These are phyloP conservation scores for Allolobophora icterica DNA, from an alignment of 2,888 invertebrate genomes.

Conservation along the genomic window DNA sequence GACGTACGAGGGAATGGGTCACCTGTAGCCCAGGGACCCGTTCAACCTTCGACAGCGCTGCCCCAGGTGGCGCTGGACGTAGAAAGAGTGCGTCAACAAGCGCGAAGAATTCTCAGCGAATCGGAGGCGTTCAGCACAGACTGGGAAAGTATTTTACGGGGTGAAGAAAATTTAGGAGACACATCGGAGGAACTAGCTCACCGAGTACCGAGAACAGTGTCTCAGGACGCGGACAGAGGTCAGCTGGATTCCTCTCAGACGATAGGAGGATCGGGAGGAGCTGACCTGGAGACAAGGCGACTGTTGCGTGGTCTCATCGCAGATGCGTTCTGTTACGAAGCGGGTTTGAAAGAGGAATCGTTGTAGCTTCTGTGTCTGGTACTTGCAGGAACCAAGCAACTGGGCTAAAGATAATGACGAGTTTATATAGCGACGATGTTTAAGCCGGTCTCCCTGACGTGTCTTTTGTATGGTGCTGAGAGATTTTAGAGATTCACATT, in stretches of 20 bases:
- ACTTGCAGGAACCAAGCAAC: no score
- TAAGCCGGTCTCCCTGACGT: no score
- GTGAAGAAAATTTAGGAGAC: background rate
- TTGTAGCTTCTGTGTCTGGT: background rate
- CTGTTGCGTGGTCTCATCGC: background rate
- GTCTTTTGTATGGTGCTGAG: no score
- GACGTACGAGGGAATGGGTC: no score
- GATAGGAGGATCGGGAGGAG: background rate
- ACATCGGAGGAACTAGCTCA: background rate
- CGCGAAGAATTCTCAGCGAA: conserved; percentile 1
- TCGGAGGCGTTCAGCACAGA: conserved; percentile 17
- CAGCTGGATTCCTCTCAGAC: background rate
- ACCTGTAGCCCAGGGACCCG: background rate
- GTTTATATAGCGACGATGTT: no score
- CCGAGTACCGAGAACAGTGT: background rate
- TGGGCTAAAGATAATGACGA: no score
- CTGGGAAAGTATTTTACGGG: conserved; percentile 8
- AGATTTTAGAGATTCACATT: no score
- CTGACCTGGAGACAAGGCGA: background rate
- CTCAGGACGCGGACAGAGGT: background rate
- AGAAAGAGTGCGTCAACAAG: background rate
- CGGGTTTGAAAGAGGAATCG: background rate
- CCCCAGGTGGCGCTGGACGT: background rate
- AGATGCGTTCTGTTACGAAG: background rate
- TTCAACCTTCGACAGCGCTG: background rate